These are phyloP conservation scores for Orthosia incerta DNA, from an alignment of 2,888 invertebrate species.

Conservation along the genomic window DNA sequence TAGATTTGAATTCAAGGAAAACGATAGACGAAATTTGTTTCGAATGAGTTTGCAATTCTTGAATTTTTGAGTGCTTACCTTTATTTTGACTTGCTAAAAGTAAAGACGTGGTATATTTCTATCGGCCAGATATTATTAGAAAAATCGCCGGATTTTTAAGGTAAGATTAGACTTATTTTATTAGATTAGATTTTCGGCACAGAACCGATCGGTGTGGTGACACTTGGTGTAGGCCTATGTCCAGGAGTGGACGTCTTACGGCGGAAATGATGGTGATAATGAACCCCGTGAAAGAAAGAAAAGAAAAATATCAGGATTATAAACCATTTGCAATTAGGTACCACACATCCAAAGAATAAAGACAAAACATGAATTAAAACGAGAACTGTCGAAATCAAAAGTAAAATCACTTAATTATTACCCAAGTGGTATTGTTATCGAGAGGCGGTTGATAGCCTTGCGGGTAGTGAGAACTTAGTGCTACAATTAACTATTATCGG, in stretches of 20 bases:
- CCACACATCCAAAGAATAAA: constrained; percentile 12
- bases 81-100: no score
- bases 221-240: no score
- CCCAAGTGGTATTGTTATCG: constrained; percentile 64
- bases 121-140: neutral
- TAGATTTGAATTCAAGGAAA: constrained; percentile 4
- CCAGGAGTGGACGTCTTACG: no score
- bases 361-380: constrained; percentile 52
- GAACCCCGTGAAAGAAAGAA: no score
- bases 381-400: constrained; percentile 55
- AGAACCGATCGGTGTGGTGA: no score
- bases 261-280: no score
- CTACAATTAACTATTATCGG: constrained; percentile 62
- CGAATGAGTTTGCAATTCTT: neutral
- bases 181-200: no score
- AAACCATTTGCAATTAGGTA: neutral
- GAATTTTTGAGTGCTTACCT: no score
- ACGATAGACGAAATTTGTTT: neutral
- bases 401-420: constrained; percentile 63
- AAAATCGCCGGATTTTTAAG: no score
- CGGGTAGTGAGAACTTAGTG: constrained; percentile 63
- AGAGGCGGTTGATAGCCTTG: constrained; percentile 61
- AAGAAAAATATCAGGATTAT: neutral
- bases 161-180: no score
- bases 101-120: neutral